Base-by-base conservation (phyloP, 2,888 invertebrate species). In the Synergus laeviventris region DNA sequence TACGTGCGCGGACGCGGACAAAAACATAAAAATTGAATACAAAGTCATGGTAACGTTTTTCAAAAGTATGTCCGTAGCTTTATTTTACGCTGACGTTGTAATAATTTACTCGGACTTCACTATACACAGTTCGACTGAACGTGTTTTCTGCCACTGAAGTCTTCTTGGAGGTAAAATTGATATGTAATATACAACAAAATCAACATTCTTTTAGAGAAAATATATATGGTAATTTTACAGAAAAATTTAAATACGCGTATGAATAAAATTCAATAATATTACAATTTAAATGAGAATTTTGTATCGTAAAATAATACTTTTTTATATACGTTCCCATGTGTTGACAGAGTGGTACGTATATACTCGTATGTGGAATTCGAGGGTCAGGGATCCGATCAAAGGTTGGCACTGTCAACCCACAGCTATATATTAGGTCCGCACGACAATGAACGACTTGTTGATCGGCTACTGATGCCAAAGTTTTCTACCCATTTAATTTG, bases 381-480 rank as follows among this genome's bases (percentile, higher is more conserved):
- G 80, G 84, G 83, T 84, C 84, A 79, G 70, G 83, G 82, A 82
- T 82, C 77, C 70, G 76, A 80, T 77, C 84, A 81, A 81, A 81
- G 82, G 82, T 82, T 82, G 80, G 80, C 80, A 84, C 84, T 84
- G 85, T 85, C 81, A 81, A 82, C 78, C 81, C 76, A 78, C 78
- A 66, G 77, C 76, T 80, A 75, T 75, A n/a, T 80, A 80, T 79
- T 62, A 80, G 49, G 76, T 80, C 73, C 60, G n/a, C 75, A 76
- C 62, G 64, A 79, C 77, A 79, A 81, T 76, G 77, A 81, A 80
- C 82, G 81, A 84, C 85, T 84, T 84, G 84, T 85, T 84, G 84
- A 85, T 85, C 83, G 74, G 76, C 60, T 74, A 45, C 42, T 49
- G 74, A 76, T 76, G 74, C 76, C 75, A 78, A 77, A 76, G 66